phyloP scores from a whole-genome alignment of 1,140 invertebrate species.

The Rhagoletis zephyria region DNA sequence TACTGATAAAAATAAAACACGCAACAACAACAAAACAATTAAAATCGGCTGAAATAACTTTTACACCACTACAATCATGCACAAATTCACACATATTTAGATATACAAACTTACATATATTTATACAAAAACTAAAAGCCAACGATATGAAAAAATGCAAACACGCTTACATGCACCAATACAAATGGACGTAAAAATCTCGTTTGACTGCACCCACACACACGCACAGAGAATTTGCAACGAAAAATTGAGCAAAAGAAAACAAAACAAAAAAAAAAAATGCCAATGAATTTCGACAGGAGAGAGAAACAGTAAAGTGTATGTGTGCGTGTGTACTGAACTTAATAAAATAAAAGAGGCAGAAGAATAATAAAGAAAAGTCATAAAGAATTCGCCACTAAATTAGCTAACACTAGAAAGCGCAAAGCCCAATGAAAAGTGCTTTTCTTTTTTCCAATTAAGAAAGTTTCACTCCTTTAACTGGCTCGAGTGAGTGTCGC shows the following conservation, averaged over 20 bases:
- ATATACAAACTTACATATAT: background rate
- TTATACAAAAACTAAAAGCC: no score
- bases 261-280: background rate
- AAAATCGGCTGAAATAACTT: conserved; percentile 30
- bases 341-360: background rate
- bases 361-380: background rate
- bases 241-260: background rate
- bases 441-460: no score
- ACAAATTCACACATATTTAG: background rate
- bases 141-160: background rate
- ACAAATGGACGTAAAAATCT: background rate
- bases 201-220: conserved; percentile 30
- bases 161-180: background rate
- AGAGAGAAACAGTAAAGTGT: background rate
- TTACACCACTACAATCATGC: background rate
- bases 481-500: no score
- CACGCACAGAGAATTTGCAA: conserved; percentile 12
- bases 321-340: background rate
- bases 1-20: conserved; percentile 36
- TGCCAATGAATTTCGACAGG: background rate
- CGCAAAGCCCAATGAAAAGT: no score
- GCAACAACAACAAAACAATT: background rate
- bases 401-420: background rate
- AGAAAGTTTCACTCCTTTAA: no score
- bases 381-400: background rate